A percentile compares a stretch with the other conserved stretches of the same genome.
These are phyloP conservation scores for Xestia ashworthii DNA, from an alignment of 2,888 invertebrate species.

Conservation along the genomic window DNA sequence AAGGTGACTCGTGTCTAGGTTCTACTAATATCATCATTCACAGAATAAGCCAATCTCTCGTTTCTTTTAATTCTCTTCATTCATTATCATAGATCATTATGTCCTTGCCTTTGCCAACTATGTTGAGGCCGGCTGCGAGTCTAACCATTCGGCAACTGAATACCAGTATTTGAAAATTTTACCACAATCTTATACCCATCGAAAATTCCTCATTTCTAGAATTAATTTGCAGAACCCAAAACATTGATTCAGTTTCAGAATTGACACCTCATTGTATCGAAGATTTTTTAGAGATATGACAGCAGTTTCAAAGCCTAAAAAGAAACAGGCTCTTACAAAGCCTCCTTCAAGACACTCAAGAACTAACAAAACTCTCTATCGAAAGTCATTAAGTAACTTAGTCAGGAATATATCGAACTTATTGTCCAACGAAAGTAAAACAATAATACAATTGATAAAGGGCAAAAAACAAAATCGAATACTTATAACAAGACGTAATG, in stretches of 20 bases:
- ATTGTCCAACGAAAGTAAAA: accelerated
- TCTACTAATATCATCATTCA: too few species aligned
- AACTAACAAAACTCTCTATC: background rate
- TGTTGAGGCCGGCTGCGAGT: background rate
- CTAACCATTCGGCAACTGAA: background rate
- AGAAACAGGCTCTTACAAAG: background rate
- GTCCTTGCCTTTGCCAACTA: background rate
- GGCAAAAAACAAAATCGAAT: background rate
- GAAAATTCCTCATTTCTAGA: background rate
- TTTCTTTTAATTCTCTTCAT: too few species aligned
- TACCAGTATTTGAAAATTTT: background rate
- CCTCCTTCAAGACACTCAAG: background rate
- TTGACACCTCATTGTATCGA: background rate
- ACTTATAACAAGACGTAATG: background rate
- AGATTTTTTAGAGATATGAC: background rate
- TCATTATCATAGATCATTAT: too few species aligned
- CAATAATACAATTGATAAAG: background rate
- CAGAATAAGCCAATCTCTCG: too few species aligned
- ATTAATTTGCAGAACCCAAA: background rate
- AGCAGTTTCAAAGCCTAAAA: background rate
- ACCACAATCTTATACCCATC: background rate
- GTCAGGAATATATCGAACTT: too few species aligned
- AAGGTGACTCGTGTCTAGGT: too few species aligned
- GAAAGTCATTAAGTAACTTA: background rate
- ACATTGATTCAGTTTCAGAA: constrained; percentile 16